Conservation (phyloP, 2,113 vertebrate genomes). For the Urocolius indicus region DNA sequence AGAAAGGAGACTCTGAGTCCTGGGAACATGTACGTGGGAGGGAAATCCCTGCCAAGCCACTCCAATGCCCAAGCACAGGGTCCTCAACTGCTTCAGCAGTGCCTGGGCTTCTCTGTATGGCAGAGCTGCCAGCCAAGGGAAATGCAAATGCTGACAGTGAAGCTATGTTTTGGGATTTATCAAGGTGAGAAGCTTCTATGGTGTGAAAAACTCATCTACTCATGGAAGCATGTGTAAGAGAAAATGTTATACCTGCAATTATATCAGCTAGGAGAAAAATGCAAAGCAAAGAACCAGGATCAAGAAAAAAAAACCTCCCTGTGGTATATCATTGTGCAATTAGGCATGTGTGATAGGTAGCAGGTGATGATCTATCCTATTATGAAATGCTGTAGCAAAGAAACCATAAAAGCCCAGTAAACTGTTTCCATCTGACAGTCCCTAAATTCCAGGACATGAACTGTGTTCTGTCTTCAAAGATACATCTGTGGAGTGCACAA, state of each 20-base stretch:
- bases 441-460: not conserved
- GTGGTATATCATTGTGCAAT: not conserved
- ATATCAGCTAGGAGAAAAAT: not conserved
- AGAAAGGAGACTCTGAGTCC: not conserved
- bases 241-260: not conserved
- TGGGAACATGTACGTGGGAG: not conserved
- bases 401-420: not conserved
- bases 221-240: not conserved
- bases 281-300: not conserved
- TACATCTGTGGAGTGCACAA: not conserved
- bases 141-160: not conserved
- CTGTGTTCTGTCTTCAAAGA: not conserved
- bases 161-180: not conserved
- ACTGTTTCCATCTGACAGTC: not conserved
- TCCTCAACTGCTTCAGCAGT: not conserved
- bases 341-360: not conserved
- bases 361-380: not conserved
- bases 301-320: not conserved
- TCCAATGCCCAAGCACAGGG: accelerated
- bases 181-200: not conserved
- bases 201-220: not conserved
- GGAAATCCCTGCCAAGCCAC: not conserved
- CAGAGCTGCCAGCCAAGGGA: not conserved
- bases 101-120: not conserved
- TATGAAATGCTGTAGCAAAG: not conserved